Evolutionary conservation across 2,888 invertebrate genomes (phyloP).

Genomic region (Harpalus rubripes): DNA sequence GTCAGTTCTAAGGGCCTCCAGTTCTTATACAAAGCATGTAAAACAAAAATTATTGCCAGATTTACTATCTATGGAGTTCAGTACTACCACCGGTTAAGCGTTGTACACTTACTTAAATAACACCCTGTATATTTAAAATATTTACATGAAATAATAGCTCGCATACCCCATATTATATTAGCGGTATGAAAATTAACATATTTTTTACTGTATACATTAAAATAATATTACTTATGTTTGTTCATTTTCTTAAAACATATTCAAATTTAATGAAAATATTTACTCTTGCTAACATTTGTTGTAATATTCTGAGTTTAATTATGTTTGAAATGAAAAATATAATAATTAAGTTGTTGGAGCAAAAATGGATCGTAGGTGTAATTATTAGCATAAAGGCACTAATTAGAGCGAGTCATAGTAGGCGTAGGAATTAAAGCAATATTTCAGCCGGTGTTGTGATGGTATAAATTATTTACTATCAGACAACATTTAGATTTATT

Average conservation of each 20-base stretch:
- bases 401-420: constrained; percentile 29
- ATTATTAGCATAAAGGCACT: not conserved
- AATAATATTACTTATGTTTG: not conserved
- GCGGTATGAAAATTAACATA: not conserved
- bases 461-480: constrained; percentile 32
- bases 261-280: constrained; percentile 1
- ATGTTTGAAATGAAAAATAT: constrained; percentile 6
- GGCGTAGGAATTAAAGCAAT: not conserved
- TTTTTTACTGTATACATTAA: constrained; percentile 12
- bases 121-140: not conserved
- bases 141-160: not conserved
- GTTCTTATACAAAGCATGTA: too few relatives aligned
- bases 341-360: not conserved
- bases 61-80: too few relatives aligned
- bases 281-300: not conserved
- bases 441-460: not conserved
- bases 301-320: not conserved
- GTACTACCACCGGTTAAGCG: too few relatives aligned
- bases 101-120: too few relatives aligned
- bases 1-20: too few relatives aligned
- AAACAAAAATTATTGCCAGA: too few relatives aligned
- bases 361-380: not conserved
- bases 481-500: constrained; percentile 29
- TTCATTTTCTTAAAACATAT: not conserved
- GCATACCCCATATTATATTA: not conserved